These are phyloP conservation scores for Drosophila mimetica DNA, from an alignment of 2,888 invertebrate species.

Conservation along the genomic window DNA sequence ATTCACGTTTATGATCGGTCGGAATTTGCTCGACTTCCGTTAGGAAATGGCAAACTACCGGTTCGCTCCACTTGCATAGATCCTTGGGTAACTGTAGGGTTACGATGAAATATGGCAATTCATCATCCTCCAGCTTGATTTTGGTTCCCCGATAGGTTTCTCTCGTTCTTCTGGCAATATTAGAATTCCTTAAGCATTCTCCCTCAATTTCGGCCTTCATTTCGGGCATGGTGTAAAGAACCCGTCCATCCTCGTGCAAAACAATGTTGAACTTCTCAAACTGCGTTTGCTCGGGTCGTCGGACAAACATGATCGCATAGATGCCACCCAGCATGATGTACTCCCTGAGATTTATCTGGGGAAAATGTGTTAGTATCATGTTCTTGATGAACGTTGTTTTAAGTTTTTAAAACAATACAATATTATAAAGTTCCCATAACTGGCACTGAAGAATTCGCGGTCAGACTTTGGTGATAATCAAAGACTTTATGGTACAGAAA, in stretches of 20 bases:
- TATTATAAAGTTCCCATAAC: too few species aligned
- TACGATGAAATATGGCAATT: conserved; percentile 72
- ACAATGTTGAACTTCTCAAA: conserved; percentile 73
- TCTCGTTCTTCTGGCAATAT: background rate
- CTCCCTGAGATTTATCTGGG: conserved; percentile 79
- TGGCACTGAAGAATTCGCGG: too few species aligned
- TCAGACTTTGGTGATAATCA: too few species aligned
- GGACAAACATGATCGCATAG: conserved; percentile 75
- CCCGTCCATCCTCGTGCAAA: conserved; percentile 64
- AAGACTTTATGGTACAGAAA: too few species aligned
- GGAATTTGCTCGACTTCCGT: conserved; percentile 21
- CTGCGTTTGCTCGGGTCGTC: conserved; percentile 64
- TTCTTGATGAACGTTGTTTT: too few species aligned
- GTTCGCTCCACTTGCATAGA: conserved; percentile 77
- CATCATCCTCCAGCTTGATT: conserved; percentile 23
- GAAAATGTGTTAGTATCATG: background rate
- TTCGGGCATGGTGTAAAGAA: conserved; percentile 51
- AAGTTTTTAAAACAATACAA: too few species aligned
- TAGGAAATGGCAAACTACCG: conserved; percentile 74
- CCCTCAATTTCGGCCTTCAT: conserved; percentile 29
- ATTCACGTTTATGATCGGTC: background rate
- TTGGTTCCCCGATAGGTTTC: background rate
- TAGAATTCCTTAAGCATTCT: accelerated
- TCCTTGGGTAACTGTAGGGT: conserved; percentile 67
- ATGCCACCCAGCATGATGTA: conserved; percentile 79